Percentiles rank a stretch among this genome's conserved stretches.
These are phyloP conservation scores for Anoplophora glabripennis DNA, from an alignment of 1,140 invertebrate genomes.

Conservation along the genomic window DNA sequence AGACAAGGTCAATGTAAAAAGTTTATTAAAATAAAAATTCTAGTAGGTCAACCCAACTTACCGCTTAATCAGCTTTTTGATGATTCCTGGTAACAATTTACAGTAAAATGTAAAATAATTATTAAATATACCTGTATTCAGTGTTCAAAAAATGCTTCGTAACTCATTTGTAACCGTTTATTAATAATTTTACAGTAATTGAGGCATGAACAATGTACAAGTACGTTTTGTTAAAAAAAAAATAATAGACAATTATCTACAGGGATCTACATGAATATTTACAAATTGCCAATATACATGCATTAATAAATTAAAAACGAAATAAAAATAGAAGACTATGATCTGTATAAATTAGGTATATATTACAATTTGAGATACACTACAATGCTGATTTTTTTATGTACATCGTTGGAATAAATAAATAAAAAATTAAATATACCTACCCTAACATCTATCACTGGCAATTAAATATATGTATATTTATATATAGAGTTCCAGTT, in stretches of 20 bases:
- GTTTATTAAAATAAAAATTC: no score
- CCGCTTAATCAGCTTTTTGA: no score
- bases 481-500: slow-evolving; percentile 5
- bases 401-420: slow-evolving; percentile 28
- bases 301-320: slow-evolving; percentile 24
- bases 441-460: slow-evolving; percentile 7
- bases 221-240: slow-evolving; percentile 31
- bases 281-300: slow-evolving; percentile 25
- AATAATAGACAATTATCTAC: slow-evolving; percentile 24
- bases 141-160: background rate
- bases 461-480: slow-evolving; percentile 8
- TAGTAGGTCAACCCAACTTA: no score
- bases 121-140: background rate
- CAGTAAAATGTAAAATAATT: background rate
- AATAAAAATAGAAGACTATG: slow-evolving; percentile 5
- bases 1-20: no score
- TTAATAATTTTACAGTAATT: slow-evolving; percentile 27
- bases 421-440: slow-evolving; percentile 22
- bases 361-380: slow-evolving; percentile 34
- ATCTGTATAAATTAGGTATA: slow-evolving; percentile 29
- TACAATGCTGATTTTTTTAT: slow-evolving; percentile 36
- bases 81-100: no score
- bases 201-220: slow-evolving; percentile 28
- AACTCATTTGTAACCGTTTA: slow-evolving; percentile 14
- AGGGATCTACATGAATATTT: slow-evolving; percentile 11